phyloP scores from a whole-genome alignment of 2,797 vertebrate genomes.

The Fundulus diaphanus region DNA sequence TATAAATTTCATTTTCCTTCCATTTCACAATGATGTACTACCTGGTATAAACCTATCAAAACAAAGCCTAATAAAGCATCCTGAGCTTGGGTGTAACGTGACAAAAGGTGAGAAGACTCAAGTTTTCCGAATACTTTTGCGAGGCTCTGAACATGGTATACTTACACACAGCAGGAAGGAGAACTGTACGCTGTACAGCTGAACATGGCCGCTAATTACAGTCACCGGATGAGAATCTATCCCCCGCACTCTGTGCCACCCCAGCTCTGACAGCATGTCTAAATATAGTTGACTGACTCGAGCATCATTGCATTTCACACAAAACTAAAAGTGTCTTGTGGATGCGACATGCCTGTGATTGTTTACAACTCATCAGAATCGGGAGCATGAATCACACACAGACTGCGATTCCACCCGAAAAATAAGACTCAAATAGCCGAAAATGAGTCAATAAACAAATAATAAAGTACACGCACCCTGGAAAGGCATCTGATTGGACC shows the following conservation, averaged over 20 bases:
- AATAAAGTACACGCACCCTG: background rate
- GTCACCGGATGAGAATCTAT: slow-evolving; percentile 13
- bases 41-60: background rate
- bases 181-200: background rate
- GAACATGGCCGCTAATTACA: slow-evolving; percentile 7
- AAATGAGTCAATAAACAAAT: background rate
- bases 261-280: slow-evolving; percentile 43
- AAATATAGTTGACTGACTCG: slow-evolving; percentile 62
- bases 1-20: background rate
- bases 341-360: slow-evolving; percentile 21
- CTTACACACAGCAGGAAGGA: background rate
- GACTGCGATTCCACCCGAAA: background rate
- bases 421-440: background rate
- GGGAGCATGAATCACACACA: slow-evolving; percentile 2
- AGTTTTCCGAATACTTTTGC: background rate
- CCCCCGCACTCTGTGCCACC: slow-evolving; percentile 4
- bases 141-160: background rate
- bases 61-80: background rate
- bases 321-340: slow-evolving; percentile 33
- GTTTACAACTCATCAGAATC: slow-evolving; percentile 6
- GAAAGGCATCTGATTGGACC: background rate
- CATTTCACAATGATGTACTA: background rate
- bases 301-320: slow-evolving; percentile 56
- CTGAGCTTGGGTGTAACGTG: background rate
- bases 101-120: background rate